Evolutionary conservation across 2,797 vertebrate species (phyloP), one percentile per base, ranked within the genome.

Genomic region (Emys orbicularis): DNA sequence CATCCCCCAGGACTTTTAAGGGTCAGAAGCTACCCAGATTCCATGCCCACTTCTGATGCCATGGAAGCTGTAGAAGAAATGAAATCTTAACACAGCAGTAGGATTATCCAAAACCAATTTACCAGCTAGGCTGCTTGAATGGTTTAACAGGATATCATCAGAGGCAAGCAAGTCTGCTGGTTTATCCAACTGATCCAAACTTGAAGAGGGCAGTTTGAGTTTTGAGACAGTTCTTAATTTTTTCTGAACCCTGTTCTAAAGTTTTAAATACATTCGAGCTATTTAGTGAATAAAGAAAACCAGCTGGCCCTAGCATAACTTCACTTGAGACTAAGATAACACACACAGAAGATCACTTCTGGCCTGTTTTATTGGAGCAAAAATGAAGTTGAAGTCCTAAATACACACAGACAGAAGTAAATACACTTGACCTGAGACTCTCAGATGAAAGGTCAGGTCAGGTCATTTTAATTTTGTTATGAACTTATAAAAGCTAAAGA

Each of bases 391-490:
- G 65, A 83, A 97, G 86, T 89, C 95, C 92, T 90, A 93, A 96
- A 96, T 96, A 96, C 87, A 95, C 90, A 89, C 93, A 95, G 96
- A 96, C 87, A 95, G 83, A 96, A 97, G 84, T 97, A 98, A 98
- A 96, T 90, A 96, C 44, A 96, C 92, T 97, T 98, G 93, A 97
- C 96, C 96, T 81, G 65, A 96, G 89, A 96, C 84, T 91, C 96
- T 94, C 83, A 34, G 89, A 90, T 68, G 86, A 97, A 86, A 98
- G 96, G 87, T 92, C 11, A 54, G 72, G 90, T 95, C 91, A 85
- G 92, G 83, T 88, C 84, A 90, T 83, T 94, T 97, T 93, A 93
- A 97, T 91, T 85, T 93, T 84, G 65, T 94, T 95, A 96, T 74
- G 85, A 96, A 91, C 92, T 90, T 95, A 49, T 12, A 81, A 87